These are phyloP conservation scores for Eucera pruinosa DNA, from an alignment of 2,888 invertebrate species.

Conservation along the genomic window DNA sequence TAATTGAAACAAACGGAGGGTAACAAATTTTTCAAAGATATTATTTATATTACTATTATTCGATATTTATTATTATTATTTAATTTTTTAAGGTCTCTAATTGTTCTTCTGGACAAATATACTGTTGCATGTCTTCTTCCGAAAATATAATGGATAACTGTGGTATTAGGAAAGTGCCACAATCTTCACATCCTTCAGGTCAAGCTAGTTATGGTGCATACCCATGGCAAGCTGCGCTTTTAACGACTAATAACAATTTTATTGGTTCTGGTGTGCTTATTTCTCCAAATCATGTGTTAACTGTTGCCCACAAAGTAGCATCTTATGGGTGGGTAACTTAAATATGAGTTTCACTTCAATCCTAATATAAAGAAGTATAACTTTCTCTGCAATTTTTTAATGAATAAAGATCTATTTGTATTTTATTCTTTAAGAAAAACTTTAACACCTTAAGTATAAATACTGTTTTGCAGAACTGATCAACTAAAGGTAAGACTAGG, in stretches of 20 bases:
- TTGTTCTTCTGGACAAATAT: conserved; percentile 67
- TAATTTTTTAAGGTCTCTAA: conserved; percentile 50
- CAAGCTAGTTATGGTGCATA: conserved; percentile 78
- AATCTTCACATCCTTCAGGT: conserved; percentile 65
- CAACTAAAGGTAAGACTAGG: conserved; percentile 89
- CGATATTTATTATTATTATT: too few relatives aligned
- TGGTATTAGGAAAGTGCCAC: conserved; percentile 74
- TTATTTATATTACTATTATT: too few relatives aligned
- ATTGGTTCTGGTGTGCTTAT: conserved; percentile 82
- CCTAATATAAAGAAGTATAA: background rate
- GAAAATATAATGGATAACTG: conserved; percentile 64
- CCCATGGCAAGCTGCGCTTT: conserved; percentile 79
- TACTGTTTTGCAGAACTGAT: conserved; percentile 63
- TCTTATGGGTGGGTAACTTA: conserved; percentile 75
- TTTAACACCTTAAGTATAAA: background rate
- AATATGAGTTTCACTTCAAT: background rate
- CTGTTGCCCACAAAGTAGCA: conserved; percentile 85
- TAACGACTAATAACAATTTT: conserved; percentile 66
- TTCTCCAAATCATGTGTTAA: conserved; percentile 83
- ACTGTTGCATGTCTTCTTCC: conserved; percentile 63
- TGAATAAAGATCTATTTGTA: too few relatives aligned
- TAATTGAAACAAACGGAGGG: too few relatives aligned
- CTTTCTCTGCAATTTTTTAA: too few relatives aligned
- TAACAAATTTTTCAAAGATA: background rate
- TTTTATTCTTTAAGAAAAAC: background rate